A percentile compares a stretch with the other conserved stretches of the same genome.
phyloP scores from a whole-genome alignment of 2,797 vertebrate genomes.

The Prionace glauca region DNA sequence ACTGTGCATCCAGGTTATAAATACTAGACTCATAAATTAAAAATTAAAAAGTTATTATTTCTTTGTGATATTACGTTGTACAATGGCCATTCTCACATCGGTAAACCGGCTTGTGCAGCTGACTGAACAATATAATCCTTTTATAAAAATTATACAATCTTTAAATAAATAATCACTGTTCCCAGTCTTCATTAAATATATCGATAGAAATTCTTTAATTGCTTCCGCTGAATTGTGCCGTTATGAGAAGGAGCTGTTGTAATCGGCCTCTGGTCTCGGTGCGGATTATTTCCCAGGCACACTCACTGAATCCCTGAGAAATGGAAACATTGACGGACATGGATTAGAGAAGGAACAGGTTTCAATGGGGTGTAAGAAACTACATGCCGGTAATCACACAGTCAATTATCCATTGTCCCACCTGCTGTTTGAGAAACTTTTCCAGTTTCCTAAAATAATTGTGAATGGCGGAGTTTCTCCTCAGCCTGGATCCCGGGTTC shows the following conservation, averaged over 20 bases:
- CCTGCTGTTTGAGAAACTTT: constrained; percentile 8
- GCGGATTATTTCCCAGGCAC: constrained; percentile 13
- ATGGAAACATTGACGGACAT: not conserved
- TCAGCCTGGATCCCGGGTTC: not conserved
- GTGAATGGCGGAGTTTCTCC: not conserved
- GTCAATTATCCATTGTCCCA: not conserved
- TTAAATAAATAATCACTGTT: not conserved
- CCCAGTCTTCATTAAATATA: not conserved
- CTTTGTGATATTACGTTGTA: too few species aligned
- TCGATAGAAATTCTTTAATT: not conserved
- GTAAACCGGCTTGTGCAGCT: not conserved
- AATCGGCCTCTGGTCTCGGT: not conserved
- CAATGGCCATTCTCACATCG: not conserved
- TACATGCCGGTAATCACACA: too few species aligned
- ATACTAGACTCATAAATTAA: not conserved
- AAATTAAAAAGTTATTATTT: not conserved
- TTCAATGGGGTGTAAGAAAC: not conserved
- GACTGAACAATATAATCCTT: not conserved
- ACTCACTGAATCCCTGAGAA: not conserved
- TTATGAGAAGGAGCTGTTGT: not conserved
- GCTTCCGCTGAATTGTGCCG: not conserved
- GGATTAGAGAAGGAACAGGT: not conserved
- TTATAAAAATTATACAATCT: not conserved
- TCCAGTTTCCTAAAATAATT: not conserved
- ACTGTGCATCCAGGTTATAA: not conserved